Base-by-base conservation (phyloP, 2,888 invertebrate species). In the Hemistola chrysoprasaria region DNA sequence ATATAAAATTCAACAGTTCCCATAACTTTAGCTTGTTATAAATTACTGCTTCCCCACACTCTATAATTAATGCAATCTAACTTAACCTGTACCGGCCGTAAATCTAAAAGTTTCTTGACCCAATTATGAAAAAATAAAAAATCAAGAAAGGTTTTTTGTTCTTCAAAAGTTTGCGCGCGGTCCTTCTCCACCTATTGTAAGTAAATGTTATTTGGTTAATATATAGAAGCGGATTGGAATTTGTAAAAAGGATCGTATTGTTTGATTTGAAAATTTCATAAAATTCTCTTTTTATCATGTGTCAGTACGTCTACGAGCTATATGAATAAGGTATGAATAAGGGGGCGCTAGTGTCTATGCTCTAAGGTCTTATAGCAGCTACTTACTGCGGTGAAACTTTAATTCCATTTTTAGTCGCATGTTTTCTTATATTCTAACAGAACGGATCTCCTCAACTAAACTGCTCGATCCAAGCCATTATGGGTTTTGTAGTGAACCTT, bases 31-130 rank as follows among this genome's bases (percentile, higher is more conserved):
- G 47, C 47, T 53, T 38, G 49, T 49, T 49, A 50, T 44, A 50
- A 49, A 50, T 53, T 50, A 47, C 38, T 39, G 31, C 42, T 44
- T 30, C 37, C 29, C 28, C 47, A 47, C 41, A 43, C 49, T 40
- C 39, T 35, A 50, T 53, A 48, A 58, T 56, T 53, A 52, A 56
- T 52, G 40, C 43, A 49, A 40, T 48, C 8, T 41, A 26, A 45
- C 47, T 38, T 38, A 37, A 53, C 46, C 43, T 42, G 32, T 47
- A 41, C 38, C 34, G 31, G 35, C 50, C 44, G 41, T 45, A 45
- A 40, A 44, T 47, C 40, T 33, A 7, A 45, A 54, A 48, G 43
- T 47, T 48, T 11, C 9, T 22, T 47, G 57, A 57, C 51, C 55
- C 51, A 55, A 50, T 55, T 57, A 53, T 25, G 43, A 31, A 31